Evolutionary conservation across 2,113 vertebrate genomes (phyloP).

Genomic region (Amazona guildingii): DNA sequence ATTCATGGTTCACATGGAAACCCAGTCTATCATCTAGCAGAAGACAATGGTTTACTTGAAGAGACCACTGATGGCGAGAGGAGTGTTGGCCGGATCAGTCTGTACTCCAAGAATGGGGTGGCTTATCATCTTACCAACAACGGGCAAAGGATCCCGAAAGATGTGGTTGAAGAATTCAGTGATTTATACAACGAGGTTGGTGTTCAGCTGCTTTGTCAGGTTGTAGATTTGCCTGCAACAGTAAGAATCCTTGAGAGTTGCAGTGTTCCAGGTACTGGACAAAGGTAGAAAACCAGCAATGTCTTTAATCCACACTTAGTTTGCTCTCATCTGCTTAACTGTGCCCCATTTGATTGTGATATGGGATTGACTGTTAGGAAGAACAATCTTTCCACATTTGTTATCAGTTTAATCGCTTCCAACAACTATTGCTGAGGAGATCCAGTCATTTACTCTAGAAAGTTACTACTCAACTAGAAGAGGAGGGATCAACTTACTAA

Average conservation of each 20-base stretch:
- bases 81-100: slow-evolving; percentile 94
- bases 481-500: not conserved
- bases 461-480: not conserved
- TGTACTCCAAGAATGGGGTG: slow-evolving; percentile 96
- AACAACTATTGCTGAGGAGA: not conserved
- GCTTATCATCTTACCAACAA: slow-evolving; percentile 94
- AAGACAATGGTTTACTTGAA: slow-evolving; percentile 94
- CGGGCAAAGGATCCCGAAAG: slow-evolving; percentile 93
- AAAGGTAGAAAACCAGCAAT: not conserved
- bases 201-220: not conserved
- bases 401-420: not conserved
- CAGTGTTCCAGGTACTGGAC: fast-evolving
- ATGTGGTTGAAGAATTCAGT: slow-evolving; percentile 99
- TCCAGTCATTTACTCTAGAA: not conserved
- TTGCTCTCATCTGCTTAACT: not conserved
- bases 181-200: slow-evolving; percentile 98
- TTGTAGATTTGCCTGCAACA: not conserved
- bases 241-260: not conserved
- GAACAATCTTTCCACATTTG: not conserved
- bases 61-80: slow-evolving; percentile 92
- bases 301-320: not conserved
- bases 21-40: slow-evolving; percentile 98
- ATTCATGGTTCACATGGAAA: slow-evolving; percentile 98
- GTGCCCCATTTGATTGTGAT: not conserved
- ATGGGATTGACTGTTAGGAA: not conserved